These are phyloP conservation scores for Ornithorhynchus anatinus DNA, from an alignment of 2,113 vertebrate species.

Conservation along the genomic window DNA sequence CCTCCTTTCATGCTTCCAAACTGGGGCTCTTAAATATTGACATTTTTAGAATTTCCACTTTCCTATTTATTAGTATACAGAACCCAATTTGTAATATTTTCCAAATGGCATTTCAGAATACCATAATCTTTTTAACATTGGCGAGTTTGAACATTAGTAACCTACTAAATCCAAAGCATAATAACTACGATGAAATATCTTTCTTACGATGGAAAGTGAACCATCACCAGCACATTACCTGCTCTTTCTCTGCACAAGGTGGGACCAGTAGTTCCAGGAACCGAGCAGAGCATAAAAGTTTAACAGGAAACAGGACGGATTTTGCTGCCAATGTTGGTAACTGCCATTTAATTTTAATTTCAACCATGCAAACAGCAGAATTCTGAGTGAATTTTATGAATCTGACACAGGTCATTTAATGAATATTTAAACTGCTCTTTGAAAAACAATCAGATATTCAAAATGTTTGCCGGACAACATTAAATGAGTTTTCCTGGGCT, in stretches of 20 bases:
- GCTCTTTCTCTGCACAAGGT: not conserved
- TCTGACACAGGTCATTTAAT: not conserved
- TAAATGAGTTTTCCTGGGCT: not conserved
- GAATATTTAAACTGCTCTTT: not conserved
- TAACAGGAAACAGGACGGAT: not conserved
- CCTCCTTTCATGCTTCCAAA: not conserved
- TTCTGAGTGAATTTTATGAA: rapidly evolving
- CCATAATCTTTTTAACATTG: not conserved
- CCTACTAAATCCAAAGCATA: not conserved
- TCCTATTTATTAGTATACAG: too few relatives aligned
- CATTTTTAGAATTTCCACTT: not conserved
- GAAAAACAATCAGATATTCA: not conserved
- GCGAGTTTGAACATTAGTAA: not conserved
- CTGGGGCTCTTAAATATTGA: not conserved
- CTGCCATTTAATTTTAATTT: not conserved
- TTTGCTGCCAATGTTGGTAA: not conserved
- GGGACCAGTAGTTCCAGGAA: not conserved
- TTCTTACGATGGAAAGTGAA: not conserved
- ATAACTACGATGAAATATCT: not conserved
- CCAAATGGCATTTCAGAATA: not conserved
- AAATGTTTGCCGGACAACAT: not conserved
- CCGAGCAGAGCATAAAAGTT: rapidly evolving
- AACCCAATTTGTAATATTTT: not conserved
- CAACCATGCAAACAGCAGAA: not conserved
- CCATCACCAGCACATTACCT: not conserved